Base-by-base conservation (phyloP, 2,113 vertebrate genomes). In the Python bivittatus region DNA sequence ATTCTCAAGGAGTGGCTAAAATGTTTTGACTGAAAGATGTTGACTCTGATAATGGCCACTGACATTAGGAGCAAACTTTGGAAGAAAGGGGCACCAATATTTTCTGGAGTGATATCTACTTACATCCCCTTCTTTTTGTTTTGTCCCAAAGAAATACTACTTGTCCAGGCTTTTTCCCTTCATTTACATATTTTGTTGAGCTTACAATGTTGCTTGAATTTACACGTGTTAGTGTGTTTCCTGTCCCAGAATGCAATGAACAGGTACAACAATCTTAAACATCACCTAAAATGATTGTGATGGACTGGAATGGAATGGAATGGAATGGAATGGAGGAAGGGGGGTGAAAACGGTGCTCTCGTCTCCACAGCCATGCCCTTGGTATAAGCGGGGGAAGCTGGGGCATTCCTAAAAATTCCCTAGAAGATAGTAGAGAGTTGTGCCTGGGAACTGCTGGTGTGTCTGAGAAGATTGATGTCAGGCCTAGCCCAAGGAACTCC, bases 151-250 rank as follows among this genome's bases (percentile, higher is more conserved):
- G 48, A 29, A 10, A 53, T 86, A 11, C 52, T 52, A 53, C 12
- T 54, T 53, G 0, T 29, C 23, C 23, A 54, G 42, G 38, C 7
- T 68, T 68, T 58, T 57, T 2, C 3, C 17, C 22, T 52, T 84
- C 52, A 60, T 83, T 56, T 29, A 92, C n/a, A 33, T 33, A 84
- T 53, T 52, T 88, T 23, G n/a, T 54, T 84, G 88, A 86, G 5
- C 5, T 27, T 86, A 94, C 84, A 7, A 53, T 23, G 90, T 48
- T 87, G 90, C 93, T 33, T 56, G 90, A 89, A 60, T 0, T 90
- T 38, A 56, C 17, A 38, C 52, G 52, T 10, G 5, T 38, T 7
- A 3, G 0, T 83, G 48, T 11, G 60, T 61, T 54, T 84, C 57
- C 83, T 60, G n/a, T 4, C 7, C n/a, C 0, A 79, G 20, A 61